A percentile compares a stretch with the other conserved stretches of the same genome.
Conservation (phyloP, 2,888 invertebrate species). For the Periphyllus acericola region DNA sequence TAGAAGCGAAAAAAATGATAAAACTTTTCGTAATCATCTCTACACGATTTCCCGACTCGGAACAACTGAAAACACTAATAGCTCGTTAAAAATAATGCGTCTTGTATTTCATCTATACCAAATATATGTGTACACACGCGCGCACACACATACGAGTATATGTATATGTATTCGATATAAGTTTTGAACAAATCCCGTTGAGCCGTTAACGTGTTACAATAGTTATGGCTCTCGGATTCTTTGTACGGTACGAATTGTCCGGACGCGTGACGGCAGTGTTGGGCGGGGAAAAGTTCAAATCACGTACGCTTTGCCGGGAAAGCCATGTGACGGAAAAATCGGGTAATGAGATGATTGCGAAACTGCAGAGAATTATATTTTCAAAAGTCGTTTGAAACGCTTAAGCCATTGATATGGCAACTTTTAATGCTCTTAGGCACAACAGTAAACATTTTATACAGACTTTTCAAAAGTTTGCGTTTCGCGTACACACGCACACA, state of each 20-base stretch:
- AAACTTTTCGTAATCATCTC: not conserved
- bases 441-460: conserved; percentile 14
- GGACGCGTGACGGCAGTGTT: not conserved
- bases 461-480: conserved; percentile 5
- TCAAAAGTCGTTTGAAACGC: not conserved
- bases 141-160: not conserved
- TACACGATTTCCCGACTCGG: not conserved
- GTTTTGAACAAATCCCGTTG: not conserved
- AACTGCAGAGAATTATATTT: conserved; percentile 22
- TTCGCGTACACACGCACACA: not conserved
- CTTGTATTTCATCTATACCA: not conserved
- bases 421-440: conserved; percentile 26
- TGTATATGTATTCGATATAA: not conserved
- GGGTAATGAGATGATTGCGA: conserved; percentile 25
- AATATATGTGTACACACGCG: not conserved
- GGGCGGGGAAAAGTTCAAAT: conserved; percentile 1
- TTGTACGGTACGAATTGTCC: not conserved
- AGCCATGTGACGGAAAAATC: not conserved
- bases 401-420: conserved; percentile 12
- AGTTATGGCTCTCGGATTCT: not conserved
- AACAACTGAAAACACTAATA: not conserved
- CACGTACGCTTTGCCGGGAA: not conserved
- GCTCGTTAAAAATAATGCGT: conserved; percentile 12
- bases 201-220: not conserved
- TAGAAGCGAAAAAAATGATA: not conserved